phyloP scores from a whole-genome alignment of 2,113 vertebrate genomes.

The Mesocricetus auratus region DNA sequence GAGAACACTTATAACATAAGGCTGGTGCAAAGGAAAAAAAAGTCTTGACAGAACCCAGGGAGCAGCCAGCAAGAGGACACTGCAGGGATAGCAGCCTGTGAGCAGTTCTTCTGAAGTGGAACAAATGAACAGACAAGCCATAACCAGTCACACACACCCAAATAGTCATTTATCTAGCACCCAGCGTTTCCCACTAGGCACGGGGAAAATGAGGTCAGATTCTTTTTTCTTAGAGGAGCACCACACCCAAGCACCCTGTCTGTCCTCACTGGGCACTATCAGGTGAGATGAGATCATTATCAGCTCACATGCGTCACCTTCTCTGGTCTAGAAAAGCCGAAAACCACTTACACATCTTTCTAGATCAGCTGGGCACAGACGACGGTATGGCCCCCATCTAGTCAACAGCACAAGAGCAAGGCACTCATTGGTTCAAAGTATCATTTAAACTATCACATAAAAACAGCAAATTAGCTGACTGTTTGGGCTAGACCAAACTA shows the following conservation, averaged over 20 bases:
- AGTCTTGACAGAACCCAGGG: neutral
- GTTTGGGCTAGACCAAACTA: neutral
- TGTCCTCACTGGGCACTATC: neutral
- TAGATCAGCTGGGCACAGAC: neutral
- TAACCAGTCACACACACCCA: neutral
- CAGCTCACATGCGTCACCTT: neutral
- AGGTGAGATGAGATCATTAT: neutral
- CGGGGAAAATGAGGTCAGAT: neutral
- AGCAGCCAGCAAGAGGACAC: neutral
- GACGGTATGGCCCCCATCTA: neutral
- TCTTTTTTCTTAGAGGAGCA: neutral
- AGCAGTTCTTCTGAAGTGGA: neutral
- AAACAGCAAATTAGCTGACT: neutral
- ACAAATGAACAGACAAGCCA: neutral
- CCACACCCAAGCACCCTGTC: neutral
- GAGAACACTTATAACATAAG: neutral
- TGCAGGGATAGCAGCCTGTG: neutral
- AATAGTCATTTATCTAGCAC: neutral
- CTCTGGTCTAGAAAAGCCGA: constrained; percentile 1
- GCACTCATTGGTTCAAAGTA: neutral
- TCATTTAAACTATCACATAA: neutral
- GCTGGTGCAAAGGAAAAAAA: neutral
- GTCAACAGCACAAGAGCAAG: neutral
- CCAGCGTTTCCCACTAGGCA: neutral
- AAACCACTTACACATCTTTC: neutral